Conservation (phyloP, 64 coral and sea anemone genomes). For the Orbicella faveolata region DNA sequence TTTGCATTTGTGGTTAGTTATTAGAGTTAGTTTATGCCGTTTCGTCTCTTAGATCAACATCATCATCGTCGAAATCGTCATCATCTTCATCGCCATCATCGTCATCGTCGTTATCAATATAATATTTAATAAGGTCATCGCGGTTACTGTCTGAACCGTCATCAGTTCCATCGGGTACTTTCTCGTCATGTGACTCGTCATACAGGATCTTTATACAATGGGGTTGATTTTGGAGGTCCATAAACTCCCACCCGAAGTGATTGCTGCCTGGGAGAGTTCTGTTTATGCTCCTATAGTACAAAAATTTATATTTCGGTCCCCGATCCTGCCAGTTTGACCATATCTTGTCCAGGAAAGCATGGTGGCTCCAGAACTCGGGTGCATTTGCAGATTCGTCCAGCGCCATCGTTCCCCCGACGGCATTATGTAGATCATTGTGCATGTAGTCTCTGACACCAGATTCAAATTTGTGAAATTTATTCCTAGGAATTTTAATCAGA, state of each 20-base stretch:
- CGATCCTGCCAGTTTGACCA: slow-evolving; percentile 83
- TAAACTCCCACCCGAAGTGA: slow-evolving; percentile 35
- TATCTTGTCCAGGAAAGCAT: slow-evolving; percentile 78
- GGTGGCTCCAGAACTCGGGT: slow-evolving; percentile 77
- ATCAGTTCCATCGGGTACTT: not conserved
- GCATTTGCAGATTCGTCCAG: slow-evolving; percentile 32
- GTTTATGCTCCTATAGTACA: not conserved
- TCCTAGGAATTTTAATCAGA: slow-evolving; percentile 20
- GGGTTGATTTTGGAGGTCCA: slow-evolving; percentile 70
- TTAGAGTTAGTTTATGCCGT: not conserved
- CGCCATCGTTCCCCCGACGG: slow-evolving; percentile 56
- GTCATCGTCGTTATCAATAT: not conserved
- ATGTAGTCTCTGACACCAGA: slow-evolving; percentile 11
- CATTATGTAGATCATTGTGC: slow-evolving; percentile 62
- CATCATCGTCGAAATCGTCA: not conserved
- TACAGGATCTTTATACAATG: slow-evolving; percentile 56
- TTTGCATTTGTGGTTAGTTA: not conserved
- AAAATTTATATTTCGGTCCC: slow-evolving; percentile 50
- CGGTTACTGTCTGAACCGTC: not conserved
- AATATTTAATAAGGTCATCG: not conserved
- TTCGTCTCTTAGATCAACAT: not conserved
- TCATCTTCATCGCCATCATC: not conserved
- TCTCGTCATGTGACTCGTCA: not conserved
- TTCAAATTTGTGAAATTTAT: slow-evolving; percentile 66
- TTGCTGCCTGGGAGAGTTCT: slow-evolving; percentile 45